phyloP scores from a whole-genome alignment of 2,888 invertebrate species.

The Sarcophaga caerulescens region DNA sequence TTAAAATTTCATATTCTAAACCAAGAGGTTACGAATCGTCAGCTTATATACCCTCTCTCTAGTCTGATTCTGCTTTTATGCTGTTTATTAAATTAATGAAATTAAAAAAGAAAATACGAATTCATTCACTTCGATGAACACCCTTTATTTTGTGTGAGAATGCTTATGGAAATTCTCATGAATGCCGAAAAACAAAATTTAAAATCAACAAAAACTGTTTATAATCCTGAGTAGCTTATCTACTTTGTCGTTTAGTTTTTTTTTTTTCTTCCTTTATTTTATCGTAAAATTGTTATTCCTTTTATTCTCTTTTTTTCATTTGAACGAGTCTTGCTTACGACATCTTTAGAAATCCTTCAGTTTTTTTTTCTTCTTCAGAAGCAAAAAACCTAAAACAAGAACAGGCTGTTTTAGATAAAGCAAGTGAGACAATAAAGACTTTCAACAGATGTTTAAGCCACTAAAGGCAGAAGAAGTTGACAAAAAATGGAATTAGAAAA shows the following conservation, averaged over 20 bases:
- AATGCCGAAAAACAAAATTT: not conserved
- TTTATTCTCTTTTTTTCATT: not conserved
- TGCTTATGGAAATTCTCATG: not conserved
- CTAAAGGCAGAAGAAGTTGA: slow-evolving; percentile 30
- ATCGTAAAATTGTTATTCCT: not conserved
- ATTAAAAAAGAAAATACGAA: too few species aligned
- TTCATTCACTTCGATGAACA: not conserved
- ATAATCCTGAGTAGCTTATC: slow-evolving; percentile 43
- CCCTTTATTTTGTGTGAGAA: not conserved
- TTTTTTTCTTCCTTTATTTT: too few species aligned
- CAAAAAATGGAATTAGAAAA: not conserved
- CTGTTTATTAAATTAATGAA: too few species aligned
- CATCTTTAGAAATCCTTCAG: not conserved
- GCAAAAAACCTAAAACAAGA: not conserved
- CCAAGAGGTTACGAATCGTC: too few species aligned
- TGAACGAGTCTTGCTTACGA: not conserved
- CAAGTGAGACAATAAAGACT: slow-evolving; percentile 2
- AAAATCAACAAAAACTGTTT: slow-evolving; percentile 33
- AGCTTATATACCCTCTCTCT: too few species aligned
- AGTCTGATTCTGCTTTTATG: too few species aligned
- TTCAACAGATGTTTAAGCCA: slow-evolving; percentile 40
- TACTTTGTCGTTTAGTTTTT: not conserved
- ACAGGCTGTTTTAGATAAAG: slow-evolving; percentile 7
- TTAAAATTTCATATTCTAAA: too few species aligned
- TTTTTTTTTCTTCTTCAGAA: not conserved